Conservation (phyloP, 2,797 vertebrate genomes). For the Phyllotis vaccarum region DNA sequence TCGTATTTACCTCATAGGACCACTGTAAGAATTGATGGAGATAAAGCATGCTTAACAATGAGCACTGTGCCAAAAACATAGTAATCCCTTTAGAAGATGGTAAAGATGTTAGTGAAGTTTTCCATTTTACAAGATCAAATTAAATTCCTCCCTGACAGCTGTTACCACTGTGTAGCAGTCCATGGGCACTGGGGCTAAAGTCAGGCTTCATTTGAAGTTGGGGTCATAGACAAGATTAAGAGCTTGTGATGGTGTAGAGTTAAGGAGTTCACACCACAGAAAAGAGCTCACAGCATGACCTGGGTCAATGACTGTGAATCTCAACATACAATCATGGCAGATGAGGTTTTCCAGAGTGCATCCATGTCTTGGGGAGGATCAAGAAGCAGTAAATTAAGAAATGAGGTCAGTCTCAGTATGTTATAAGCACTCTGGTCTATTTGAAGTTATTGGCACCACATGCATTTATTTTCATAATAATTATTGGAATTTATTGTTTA, state of each 20-base stretch:
- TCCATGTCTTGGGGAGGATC: neutral
- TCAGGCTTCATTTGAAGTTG: neutral
- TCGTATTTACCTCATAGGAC: neutral
- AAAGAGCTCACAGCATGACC: neutral
- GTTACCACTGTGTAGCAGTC: neutral
- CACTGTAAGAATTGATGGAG: neutral
- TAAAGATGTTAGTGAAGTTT: neutral
- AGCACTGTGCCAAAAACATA: neutral
- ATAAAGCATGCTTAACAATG: neutral
- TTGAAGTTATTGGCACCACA: neutral
- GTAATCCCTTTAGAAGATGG: neutral
- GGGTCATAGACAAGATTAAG: neutral
- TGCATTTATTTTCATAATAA: neutral
- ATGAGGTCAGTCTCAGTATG: neutral
- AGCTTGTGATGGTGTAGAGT: neutral
- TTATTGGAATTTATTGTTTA: neutral
- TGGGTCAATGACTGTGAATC: neutral
- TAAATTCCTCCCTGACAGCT: neutral
- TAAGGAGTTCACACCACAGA: neutral
- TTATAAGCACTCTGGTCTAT: neutral
- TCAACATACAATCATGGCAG: neutral
- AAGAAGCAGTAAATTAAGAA: slow-evolving; percentile 25
- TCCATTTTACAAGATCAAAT: slow-evolving; percentile 35
- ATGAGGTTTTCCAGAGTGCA: neutral
- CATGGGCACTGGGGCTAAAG: neutral